Percentiles rank a stretch among this genome's conserved stretches.
Conservation (phyloP, 2,113 vertebrate species). For the Petrocephalus microphthalmus region DNA sequence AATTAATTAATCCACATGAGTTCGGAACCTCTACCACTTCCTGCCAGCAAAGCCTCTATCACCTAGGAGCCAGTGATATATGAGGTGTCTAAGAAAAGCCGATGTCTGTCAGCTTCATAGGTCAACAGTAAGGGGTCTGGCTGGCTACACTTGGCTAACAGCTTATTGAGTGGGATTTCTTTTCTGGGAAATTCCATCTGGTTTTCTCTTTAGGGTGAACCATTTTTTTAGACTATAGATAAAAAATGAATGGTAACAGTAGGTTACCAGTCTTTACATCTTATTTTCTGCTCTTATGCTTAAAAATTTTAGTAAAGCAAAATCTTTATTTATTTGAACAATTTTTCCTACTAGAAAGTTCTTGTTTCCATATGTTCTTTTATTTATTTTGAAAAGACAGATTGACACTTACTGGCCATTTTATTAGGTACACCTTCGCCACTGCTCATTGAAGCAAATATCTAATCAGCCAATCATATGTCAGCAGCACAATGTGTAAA, state of each 20-base stretch:
- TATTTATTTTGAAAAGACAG: neutral
- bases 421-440: neutral
- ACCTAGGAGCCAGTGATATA: constrained; percentile 52
- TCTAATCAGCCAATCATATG: neutral
- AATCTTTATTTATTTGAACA: neutral
- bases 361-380: neutral
- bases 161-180: constrained; percentile 50
- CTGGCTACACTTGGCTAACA: constrained; percentile 52
- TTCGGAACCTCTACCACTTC: constrained; percentile 36
- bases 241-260: neutral
- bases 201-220: constrained; percentile 19
- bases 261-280: neutral
- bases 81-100: constrained; percentile 35
- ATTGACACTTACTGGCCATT: neutral
- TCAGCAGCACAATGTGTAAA: neutral
- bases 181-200: constrained; percentile 45
- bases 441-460: neutral
- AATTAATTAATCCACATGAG: constrained; percentile 64
- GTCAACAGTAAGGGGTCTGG: constrained; percentile 45
- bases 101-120: constrained; percentile 34
- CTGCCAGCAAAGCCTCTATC: constrained; percentile 23
- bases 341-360: neutral
- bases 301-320: neutral
- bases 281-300: neutral
- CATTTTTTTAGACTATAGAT: neutral